These are phyloP conservation scores for Tichodroma muraria DNA, from an alignment of 2,113 vertebrate species.

Conservation along the genomic window DNA sequence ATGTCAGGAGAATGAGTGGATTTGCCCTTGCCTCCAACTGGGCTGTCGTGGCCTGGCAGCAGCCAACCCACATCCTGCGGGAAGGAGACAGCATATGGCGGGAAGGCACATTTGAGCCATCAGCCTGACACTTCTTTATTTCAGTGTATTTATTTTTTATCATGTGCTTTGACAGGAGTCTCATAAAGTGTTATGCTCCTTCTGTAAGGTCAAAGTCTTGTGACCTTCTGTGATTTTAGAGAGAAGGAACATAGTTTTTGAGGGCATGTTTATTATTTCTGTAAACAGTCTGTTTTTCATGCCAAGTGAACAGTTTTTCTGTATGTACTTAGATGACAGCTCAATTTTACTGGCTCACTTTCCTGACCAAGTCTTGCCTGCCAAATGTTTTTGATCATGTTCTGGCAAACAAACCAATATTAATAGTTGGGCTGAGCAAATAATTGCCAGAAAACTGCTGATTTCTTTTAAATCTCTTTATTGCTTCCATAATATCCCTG, in stretches of 20 bases:
- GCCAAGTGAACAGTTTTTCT: neutral
- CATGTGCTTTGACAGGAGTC: conserved; percentile 53
- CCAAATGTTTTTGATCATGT: conserved; percentile 56
- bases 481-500: neutral
- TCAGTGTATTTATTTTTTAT: conserved; percentile 53
- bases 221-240: conserved; percentile 13
- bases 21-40: neutral
- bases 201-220: conserved; percentile 34
- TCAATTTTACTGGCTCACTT: conserved; percentile 36
- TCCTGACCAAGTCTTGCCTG: neutral
- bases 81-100: neutral
- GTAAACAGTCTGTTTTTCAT: conserved; percentile 32
- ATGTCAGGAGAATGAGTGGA: neutral
- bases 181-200: conserved; percentile 42
- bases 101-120: conserved; percentile 31
- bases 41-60: neutral
- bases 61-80: neutral
- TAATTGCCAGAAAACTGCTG: conserved; percentile 16
- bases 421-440: conserved; percentile 13
- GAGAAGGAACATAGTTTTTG: conserved; percentile 22
- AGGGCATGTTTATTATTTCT: conserved; percentile 54
- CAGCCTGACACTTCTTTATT: conserved; percentile 45
- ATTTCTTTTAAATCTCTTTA: neutral
- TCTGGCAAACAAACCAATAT: conserved; percentile 42
- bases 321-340: conserved; percentile 10